These are phyloP conservation scores for Saccostrea cuccullata DNA, from an alignment of 1,140 invertebrate species.

Conservation along the genomic window DNA sequence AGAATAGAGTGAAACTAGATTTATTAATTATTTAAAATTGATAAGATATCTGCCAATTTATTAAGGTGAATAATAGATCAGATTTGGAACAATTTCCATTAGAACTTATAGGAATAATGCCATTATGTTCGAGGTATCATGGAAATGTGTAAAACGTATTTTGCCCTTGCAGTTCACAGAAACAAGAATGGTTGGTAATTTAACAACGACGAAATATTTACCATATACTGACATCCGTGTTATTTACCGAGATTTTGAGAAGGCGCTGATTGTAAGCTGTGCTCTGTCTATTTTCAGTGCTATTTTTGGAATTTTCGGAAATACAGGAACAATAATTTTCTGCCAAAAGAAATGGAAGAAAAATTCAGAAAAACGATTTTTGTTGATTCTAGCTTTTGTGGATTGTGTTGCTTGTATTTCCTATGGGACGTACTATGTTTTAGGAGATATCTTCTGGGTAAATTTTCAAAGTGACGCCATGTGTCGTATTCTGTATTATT, in stretches of 20 bases:
- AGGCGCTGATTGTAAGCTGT: background rate
- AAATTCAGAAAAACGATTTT: background rate
- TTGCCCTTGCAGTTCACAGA: too few relatives aligned
- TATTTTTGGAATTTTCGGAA: background rate
- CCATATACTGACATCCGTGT: background rate
- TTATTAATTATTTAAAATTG: too few relatives aligned
- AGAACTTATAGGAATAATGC: too few relatives aligned
- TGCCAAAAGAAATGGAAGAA: background rate
- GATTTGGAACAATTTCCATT: too few relatives aligned
- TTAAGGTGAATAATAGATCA: too few relatives aligned
- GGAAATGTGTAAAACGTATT: too few relatives aligned
- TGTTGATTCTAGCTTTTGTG: background rate
- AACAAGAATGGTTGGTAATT: too few relatives aligned
- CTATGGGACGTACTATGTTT: background rate
- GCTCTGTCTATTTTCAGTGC: background rate
- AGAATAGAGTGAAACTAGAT: too few relatives aligned
- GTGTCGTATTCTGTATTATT: background rate
- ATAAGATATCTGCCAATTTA: too few relatives aligned
- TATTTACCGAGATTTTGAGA: background rate
- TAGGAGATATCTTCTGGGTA: background rate
- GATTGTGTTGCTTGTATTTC: background rate
- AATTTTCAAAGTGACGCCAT: background rate
- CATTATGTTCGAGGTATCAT: too few relatives aligned
- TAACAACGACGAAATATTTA: too few relatives aligned
- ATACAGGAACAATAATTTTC: background rate